Evolutionary conservation across 2,797 vertebrate genomes (phyloP), one percentile per base, ranked within the genome.

Genomic region (Galago senegalensis): DNA sequence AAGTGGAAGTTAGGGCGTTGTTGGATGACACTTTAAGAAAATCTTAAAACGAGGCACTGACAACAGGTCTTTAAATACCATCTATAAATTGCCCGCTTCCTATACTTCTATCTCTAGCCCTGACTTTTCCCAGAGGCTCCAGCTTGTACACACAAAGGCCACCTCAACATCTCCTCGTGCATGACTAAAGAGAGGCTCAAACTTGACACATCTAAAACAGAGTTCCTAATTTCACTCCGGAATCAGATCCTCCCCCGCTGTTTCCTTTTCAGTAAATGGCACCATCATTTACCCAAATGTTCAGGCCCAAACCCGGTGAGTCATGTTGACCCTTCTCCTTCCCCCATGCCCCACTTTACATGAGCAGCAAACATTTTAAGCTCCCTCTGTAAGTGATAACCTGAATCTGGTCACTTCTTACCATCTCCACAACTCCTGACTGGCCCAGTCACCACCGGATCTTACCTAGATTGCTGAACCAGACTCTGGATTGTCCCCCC

Each of bases 221-320:
- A 77, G 43, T 43, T 75, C 31, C 43, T 53, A 21, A 40, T 49
- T 70, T 87, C 86, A 84, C 7, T 2, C 92, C 21, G 70, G 70
- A 58, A 83, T 37, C 27, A 0, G 31, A 73, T 37, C 89, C 56
- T n/a, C 49, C 75, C n/a, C 75, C 10, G 23, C 16, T 13, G 23
- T 70, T 90, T 87, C 77, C 58, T 86, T 60, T 72, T 69, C 49
- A 7, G 76, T 21, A 79, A 84, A 75, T 40, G 43, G 72, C 53
- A 87, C n/a, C 2, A 11, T 27, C 65, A 1, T 61, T 87, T 69
- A 87, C 34, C n/a, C 40, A 40, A 67, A 60, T 61, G 77, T 76
- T 90, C 40, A 60, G 77, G 82, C 37, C 67, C n/a, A 11, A 25
- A 76, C 67, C 34, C 65, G 5, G 0, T 12, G 73, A 61, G 34